These are phyloP conservation scores for Grapholita molesta DNA, from an alignment of 1,140 invertebrate genomes.

Conservation along the genomic window DNA sequence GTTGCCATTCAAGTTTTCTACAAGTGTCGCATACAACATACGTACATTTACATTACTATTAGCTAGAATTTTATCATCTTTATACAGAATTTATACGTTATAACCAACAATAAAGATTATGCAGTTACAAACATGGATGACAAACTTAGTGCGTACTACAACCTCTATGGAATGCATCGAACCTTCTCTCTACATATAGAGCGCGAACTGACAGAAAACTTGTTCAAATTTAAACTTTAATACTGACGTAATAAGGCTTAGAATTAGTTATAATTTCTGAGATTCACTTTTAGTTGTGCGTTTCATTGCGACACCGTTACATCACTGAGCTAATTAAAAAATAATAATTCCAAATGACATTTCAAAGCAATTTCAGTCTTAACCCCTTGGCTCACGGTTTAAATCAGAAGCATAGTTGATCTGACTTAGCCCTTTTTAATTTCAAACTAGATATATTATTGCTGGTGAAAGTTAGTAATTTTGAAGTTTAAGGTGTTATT, in stretches of 20 bases:
- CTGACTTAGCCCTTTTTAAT: background rate
- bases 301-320: background rate
- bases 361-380: background rate
- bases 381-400: background rate
- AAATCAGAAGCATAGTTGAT: background rate
- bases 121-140: slow-evolving; percentile 1
- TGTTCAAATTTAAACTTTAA: background rate
- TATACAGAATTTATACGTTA: slow-evolving; percentile 3
- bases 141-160: background rate
- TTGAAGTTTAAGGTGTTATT: background rate
- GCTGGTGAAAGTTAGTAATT: background rate
- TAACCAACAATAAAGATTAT: slow-evolving; percentile 4
- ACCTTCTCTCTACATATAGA: background rate
- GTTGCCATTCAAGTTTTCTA: background rate
- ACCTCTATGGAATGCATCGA: background rate
- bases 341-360: background rate
- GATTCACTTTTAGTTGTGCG: background rate
- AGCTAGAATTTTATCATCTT: background rate
- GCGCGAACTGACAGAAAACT: background rate
- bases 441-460: background rate
- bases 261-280: background rate
- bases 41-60: background rate
- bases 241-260: background rate
- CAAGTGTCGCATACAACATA: background rate
- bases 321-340: background rate